Evolutionary conservation across 2,888 invertebrate species (phyloP).

Genomic region (Notocelia uddmanniana): DNA sequence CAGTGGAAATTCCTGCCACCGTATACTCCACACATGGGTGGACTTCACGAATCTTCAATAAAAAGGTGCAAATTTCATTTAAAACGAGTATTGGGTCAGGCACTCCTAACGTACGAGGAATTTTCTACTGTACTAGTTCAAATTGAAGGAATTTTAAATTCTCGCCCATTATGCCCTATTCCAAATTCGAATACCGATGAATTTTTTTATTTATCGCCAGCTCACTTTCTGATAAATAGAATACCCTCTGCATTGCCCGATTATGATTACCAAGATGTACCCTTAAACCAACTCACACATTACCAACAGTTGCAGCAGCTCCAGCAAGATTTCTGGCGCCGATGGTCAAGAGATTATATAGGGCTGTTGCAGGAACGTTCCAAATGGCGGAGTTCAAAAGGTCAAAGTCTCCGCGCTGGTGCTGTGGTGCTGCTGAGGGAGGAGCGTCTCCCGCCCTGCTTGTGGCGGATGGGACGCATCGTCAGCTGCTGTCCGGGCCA

Average conservation of each 20-base stretch:
- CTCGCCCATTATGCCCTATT: conserved; percentile 10
- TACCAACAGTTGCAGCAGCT: conserved; percentile 28
- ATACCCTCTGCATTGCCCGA: conserved; percentile 17
- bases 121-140: conserved; percentile 2
- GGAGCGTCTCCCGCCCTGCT: conserved; percentile 5
- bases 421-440: conserved; percentile 19
- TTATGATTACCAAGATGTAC: conserved; percentile 9
- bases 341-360: conserved; percentile 23
- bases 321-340: conserved; percentile 18
- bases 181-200: conserved; percentile 5
- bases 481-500: conserved; percentile 8
- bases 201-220: conserved; percentile 2
- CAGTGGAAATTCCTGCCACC: conserved; percentile 14
- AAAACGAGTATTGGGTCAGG: conserved; percentile 18
- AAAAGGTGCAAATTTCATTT: conserved; percentile 12
- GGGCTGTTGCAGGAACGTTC: conserved; percentile 13
- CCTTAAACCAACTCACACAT: conserved; percentile 1
- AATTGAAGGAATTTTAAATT: conserved; percentile 24
- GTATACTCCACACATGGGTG: conserved; percentile 8
- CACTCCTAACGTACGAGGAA: conserved; percentile 15
- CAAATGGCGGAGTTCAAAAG: conserved; percentile 13
- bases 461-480: conserved; percentile 22
- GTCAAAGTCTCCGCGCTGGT: conserved; percentile 1
- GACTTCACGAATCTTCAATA: conserved; percentile 9
- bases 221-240: conserved; percentile 13